These are phyloP conservation scores for Thelaira solivaga DNA, from an alignment of 2,888 invertebrate species.

Conservation along the genomic window DNA sequence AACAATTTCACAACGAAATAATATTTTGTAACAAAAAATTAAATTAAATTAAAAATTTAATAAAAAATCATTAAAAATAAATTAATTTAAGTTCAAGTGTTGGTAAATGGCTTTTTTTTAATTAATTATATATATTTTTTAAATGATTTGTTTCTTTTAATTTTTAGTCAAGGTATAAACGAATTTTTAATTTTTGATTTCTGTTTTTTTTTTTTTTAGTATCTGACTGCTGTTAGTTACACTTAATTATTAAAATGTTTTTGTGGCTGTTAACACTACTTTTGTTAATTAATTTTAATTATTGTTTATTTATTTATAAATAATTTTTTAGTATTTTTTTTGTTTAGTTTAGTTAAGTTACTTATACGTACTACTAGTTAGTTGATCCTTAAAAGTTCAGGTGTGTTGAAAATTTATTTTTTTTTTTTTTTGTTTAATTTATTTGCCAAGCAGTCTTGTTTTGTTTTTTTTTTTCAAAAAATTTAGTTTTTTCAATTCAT, in stretches of 20 bases:
- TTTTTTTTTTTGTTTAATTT: constrained; percentile 22
- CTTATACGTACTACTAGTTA: constrained; percentile 55
- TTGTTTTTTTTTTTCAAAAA: constrained; percentile 31
- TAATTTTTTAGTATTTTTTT: constrained; percentile 62
- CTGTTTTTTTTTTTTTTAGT: background rate
- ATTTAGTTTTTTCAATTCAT: constrained; percentile 24
- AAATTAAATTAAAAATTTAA: background rate
- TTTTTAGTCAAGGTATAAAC: too few relatives aligned
- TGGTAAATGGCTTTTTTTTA: too few relatives aligned
- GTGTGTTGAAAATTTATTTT: constrained; percentile 55
- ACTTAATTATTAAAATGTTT: constrained; percentile 47
- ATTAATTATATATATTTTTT: too few relatives aligned
- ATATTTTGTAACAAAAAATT: constrained; percentile 7
- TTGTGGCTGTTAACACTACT: constrained; percentile 64
- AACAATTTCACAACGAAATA: constrained; percentile 29
- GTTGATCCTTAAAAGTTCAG: constrained; percentile 63
- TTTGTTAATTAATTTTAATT: constrained; percentile 61
- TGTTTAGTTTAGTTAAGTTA: constrained; percentile 49
- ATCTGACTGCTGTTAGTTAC: constrained; percentile 38
- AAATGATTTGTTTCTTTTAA: too few relatives aligned
- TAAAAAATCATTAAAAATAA: background rate
- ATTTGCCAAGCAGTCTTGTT: constrained; percentile 60
- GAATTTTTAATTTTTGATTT: constrained; percentile 8
- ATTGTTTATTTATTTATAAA: constrained; percentile 65
- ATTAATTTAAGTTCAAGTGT: background rate